Conservation (phyloP, 2,888 invertebrate species). For the Lacanobia wlatinum region DNA sequence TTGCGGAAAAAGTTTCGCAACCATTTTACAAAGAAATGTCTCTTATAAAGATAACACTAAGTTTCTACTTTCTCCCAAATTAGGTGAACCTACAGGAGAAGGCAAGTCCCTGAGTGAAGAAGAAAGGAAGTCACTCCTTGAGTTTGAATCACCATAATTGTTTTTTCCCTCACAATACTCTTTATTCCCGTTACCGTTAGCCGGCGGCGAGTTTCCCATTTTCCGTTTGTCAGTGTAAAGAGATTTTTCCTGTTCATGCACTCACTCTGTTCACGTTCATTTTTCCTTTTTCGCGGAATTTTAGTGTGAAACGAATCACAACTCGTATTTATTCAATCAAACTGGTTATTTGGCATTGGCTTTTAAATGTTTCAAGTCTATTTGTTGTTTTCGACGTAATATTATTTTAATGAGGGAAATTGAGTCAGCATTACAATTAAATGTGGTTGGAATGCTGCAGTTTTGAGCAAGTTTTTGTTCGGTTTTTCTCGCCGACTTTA, state of each 20-base stretch:
- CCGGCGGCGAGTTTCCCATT: constrained; percentile 1
- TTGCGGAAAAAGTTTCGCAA: too few species aligned
- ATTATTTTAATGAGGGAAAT: not conserved
- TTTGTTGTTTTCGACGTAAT: not conserved
- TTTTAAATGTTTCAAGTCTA: not conserved
- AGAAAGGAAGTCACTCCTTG: too few species aligned
- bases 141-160: not conserved
- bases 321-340: not conserved
- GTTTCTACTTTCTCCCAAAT: too few species aligned
- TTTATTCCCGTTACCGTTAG: not conserved
- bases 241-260: constrained; percentile 14
- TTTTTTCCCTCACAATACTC: not conserved
- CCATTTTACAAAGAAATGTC: too few species aligned
- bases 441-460: not conserved
- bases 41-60: too few species aligned
- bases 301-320: not conserved
- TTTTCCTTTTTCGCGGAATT: not conserved
- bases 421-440: not conserved
- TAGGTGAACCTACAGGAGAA: too few species aligned
- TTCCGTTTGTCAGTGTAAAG: constrained; percentile 16
- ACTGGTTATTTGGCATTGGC: not conserved
- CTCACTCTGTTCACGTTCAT: not conserved
- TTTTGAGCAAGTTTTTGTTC: constrained; percentile 1
- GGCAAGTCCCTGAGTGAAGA: too few species aligned
- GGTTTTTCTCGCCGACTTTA: not conserved